phyloP scores from a whole-genome alignment of 2,888 invertebrate genomes.

The Phaedon cochleariae region DNA sequence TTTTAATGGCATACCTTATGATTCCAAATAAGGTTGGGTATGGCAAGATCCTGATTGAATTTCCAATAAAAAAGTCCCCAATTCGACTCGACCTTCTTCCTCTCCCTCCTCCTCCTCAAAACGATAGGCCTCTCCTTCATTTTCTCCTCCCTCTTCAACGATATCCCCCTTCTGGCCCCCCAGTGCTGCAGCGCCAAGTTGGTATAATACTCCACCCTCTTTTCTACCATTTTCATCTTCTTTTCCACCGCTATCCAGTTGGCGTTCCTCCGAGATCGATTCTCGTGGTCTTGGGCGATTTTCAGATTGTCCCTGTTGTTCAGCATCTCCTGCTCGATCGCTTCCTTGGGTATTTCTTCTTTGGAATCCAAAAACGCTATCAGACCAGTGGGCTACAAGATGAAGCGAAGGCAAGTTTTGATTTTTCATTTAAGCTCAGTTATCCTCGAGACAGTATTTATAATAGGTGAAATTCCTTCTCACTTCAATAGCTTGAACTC shows the following conservation, averaged over 20 bases:
- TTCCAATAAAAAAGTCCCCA: conserved; percentile 96
- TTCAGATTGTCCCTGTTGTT: conserved; percentile 93
- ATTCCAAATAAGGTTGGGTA: conserved; percentile 99
- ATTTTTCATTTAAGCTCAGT: too few relatives aligned
- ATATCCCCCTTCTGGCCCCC: conserved; percentile 71
- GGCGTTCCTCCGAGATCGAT: conserved; percentile 72
- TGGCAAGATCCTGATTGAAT: conserved; percentile 91
- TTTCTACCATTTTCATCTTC: conserved; percentile 81
- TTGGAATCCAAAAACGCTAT: conserved; percentile 88
- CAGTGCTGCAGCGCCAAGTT: conserved; percentile 75
- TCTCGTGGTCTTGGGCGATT: conserved; percentile 85
- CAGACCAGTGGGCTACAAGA: conserved; percentile 86
- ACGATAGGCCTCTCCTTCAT: conserved; percentile 87
- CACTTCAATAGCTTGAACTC: too few relatives aligned
- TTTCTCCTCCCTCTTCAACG: conserved; percentile 67
- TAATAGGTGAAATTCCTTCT: too few relatives aligned
- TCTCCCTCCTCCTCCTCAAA: conserved; percentile 86
- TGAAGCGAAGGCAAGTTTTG: too few relatives aligned
- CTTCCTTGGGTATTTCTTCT: conserved; percentile 81
- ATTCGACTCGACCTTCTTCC: conserved; percentile 87
- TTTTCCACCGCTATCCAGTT: conserved; percentile 78
- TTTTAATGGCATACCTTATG: conserved; percentile 79
- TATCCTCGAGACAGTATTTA: too few relatives aligned
- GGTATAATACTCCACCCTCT: conserved; percentile 79
- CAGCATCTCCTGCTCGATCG: conserved; percentile 74